phyloP scores from a whole-genome alignment of 2,888 invertebrate species.

The Melanostoma scalare region DNA sequence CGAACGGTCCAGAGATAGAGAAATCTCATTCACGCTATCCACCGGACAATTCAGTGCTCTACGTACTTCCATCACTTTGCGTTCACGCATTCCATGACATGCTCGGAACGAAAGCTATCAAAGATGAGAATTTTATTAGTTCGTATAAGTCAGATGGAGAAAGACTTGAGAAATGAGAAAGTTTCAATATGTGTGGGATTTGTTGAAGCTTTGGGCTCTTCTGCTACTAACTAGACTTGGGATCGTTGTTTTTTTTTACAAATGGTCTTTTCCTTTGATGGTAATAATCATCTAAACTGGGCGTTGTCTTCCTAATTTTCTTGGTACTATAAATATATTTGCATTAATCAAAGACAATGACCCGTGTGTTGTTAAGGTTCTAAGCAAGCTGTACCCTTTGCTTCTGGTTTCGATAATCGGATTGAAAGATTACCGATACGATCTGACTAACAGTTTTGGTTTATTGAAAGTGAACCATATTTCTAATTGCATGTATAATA shows the following conservation, averaged over 20 bases:
- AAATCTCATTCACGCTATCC: constrained; percentile 82
- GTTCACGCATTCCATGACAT: constrained; percentile 87
- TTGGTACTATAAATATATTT: no score
- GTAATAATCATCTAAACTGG: no score
- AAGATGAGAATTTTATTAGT: constrained; percentile 38
- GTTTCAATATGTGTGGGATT: background rate
- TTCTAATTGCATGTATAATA: background rate
- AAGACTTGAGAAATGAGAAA: constrained; percentile 34
- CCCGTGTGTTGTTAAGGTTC: no score
- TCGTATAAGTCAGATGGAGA: background rate
- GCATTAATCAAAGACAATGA: no score
- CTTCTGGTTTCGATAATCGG: no score
- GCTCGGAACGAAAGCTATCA: constrained; percentile 89
- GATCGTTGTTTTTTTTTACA: no score
- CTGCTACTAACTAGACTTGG: no score
- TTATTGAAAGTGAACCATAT: background rate
- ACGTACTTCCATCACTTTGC: constrained; percentile 88
- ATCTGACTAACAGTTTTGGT: no score
- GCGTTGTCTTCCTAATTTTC: no score
- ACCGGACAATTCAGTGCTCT: constrained; percentile 83
- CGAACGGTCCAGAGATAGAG: constrained; percentile 83
- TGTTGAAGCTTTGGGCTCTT: background rate
- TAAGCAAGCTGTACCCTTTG: no score
- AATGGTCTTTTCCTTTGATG: no score
- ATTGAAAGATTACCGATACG: no score